These are phyloP conservation scores for Entomyzon cyanotis DNA, from an alignment of 2,113 vertebrate species.

Conservation along the genomic window DNA sequence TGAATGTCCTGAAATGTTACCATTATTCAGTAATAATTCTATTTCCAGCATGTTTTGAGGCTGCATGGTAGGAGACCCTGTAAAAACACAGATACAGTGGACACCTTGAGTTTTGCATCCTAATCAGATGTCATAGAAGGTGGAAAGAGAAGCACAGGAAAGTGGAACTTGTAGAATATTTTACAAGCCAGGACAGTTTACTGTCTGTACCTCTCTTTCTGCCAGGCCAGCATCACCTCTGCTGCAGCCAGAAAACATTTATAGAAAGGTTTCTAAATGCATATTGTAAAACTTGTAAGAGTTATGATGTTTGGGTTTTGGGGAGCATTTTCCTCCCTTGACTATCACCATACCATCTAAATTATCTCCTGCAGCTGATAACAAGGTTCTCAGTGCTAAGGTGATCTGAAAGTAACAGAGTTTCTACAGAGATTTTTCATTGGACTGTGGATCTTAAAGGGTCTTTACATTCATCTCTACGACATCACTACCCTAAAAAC, in stretches of 20 bases:
- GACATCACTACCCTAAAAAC: background rate
- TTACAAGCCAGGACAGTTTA: background rate
- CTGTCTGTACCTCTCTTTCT: background rate
- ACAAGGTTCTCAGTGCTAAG: background rate
- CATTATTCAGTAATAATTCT: background rate
- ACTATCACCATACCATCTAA: background rate
- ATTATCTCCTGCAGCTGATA: background rate
- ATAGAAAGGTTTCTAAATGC: background rate
- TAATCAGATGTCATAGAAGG: background rate
- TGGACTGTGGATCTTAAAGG: background rate
- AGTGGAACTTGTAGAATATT: background rate
- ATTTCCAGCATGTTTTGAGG: background rate
- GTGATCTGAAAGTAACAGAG: background rate
- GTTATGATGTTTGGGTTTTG: background rate
- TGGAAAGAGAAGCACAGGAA: background rate
- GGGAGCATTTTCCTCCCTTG: accelerated
- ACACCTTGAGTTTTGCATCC: background rate
- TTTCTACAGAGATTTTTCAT: background rate
- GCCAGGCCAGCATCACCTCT: background rate
- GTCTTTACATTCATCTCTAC: background rate
- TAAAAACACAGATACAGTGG: background rate
- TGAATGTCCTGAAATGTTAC: background rate
- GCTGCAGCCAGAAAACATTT: background rate
- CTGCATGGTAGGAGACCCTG: background rate
- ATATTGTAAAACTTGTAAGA: background rate